Conservation (phyloP, 1,140 invertebrate genomes). For the Drosophila kepulauana region DNA sequence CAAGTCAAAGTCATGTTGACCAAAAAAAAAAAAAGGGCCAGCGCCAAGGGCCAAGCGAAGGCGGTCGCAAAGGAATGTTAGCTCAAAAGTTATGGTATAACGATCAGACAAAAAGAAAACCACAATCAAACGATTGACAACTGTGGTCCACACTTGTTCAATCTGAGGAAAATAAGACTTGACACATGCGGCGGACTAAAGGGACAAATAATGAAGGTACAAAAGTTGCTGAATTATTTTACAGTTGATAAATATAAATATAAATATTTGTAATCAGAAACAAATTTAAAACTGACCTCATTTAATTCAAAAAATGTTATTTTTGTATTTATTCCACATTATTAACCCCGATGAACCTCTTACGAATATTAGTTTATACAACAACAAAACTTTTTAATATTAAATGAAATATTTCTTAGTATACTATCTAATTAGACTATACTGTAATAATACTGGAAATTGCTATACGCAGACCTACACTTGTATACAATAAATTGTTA, state of each 20-base stretch:
- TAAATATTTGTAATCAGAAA: no score
- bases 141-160: slow-evolving; percentile 26
- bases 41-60: neutral
- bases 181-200: slow-evolving; percentile 35
- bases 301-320: no score
- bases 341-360: no score
- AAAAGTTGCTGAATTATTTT: neutral
- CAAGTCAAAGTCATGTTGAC: slow-evolving; percentile 79
- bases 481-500: slow-evolving; percentile 24
- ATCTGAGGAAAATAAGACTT: slow-evolving; percentile 30
- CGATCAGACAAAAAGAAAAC: slow-evolving; percentile 39
- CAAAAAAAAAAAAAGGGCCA: slow-evolving; percentile 37
- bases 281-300: no score
- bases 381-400: no score
- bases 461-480: slow-evolving; percentile 2
- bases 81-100: slow-evolving; percentile 55
- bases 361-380: no score
- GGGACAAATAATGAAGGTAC: neutral
- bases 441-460: slow-evolving; percentile 11
- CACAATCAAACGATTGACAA: slow-evolving; percentile 39
- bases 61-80: slow-evolving; percentile 53
- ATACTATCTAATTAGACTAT: no score
- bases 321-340: no score
- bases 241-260: no score
- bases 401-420: no score